These are phyloP conservation scores for Neodon shergylaensis DNA, from an alignment of 2,113 vertebrate species.

Conservation along the genomic window DNA sequence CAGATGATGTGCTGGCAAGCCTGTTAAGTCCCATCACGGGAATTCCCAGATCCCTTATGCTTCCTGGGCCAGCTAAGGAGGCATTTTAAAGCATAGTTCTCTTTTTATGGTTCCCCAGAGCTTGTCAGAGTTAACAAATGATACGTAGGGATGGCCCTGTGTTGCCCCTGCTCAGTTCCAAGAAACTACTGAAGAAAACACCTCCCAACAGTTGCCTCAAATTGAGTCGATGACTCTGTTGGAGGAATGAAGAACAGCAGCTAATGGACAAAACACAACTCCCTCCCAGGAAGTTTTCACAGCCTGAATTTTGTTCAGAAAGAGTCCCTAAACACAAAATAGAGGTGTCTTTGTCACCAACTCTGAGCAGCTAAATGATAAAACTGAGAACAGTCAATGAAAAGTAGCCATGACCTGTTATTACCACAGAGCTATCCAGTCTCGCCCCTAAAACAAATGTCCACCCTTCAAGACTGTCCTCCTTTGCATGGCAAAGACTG, in stretches of 20 bases:
- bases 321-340: not conserved
- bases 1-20: not conserved
- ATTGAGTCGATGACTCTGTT: not conserved
- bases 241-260: not conserved
- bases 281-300: not conserved
- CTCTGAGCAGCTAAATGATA: not conserved
- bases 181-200: not conserved
- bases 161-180: not conserved
- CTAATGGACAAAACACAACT: not conserved
- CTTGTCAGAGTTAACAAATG: not conserved
- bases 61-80: not conserved
- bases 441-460: not conserved
- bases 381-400: not conserved
- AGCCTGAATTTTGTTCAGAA: not conserved
- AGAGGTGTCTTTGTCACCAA: not conserved
- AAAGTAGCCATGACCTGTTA: not conserved
- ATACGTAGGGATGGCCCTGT: not conserved
- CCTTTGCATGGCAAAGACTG: not conserved
- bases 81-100: not conserved
- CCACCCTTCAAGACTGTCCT: not conserved
- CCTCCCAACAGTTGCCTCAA: not conserved
- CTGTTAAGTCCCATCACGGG: not conserved
- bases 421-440: not conserved
- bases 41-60: not conserved
- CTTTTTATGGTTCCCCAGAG: not conserved